Evolutionary conservation across 1,140 invertebrate species (phyloP), one percentile per base, ranked within the genome.

Genomic region (Zaprionus vittiger): DNA sequence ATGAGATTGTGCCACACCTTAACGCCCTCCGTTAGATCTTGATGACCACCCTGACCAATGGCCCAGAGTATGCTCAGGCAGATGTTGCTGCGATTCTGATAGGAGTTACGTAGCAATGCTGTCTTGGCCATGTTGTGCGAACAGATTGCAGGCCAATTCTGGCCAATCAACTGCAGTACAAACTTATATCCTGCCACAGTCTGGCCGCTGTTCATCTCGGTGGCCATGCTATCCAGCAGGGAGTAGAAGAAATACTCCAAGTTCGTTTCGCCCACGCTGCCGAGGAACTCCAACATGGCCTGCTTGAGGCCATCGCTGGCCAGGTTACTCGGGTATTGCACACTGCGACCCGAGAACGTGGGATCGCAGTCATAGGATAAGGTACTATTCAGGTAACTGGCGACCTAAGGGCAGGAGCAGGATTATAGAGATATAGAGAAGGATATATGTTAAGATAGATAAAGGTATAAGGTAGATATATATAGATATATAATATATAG

Each of bases 1-100:
- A 97, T 97, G 12, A 97, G 92, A 72, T 97, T 96, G 89, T 97
- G 95, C 96, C 97, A 97, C 4, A 96, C 95, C 94, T 95, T 95
- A n/a, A 97, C 93, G 49, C 96, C 97, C 81, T 95, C 94, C 34
- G 93, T 93, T 20, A 97, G 94, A 83, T 96, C 94, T 69, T 94
- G 95, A 54, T 94, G 93, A 0, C 96, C 96, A 59, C 95, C 95
- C 92, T 97, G 97, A 0, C 96, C 96, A 57, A 97, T 93, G 9
- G 95, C 95, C 97, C 97, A 98, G 1, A 98, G 91, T 12, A 98
- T 93, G 4, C 96, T 95, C 38, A 97, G 91, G 24, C 96, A 96
- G 79, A 97, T 95, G 17, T 95, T 94, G 69, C 96, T 96, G 49
- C 96, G 94, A 90, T 97, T 97, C 83, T 97, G 96, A 92, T 97